A percentile compares a stretch with the other conserved stretches of the same genome.
These are phyloP conservation scores for Parnassius mnemosyne DNA, from an alignment of 2,888 invertebrate genomes.

Conservation along the genomic window DNA sequence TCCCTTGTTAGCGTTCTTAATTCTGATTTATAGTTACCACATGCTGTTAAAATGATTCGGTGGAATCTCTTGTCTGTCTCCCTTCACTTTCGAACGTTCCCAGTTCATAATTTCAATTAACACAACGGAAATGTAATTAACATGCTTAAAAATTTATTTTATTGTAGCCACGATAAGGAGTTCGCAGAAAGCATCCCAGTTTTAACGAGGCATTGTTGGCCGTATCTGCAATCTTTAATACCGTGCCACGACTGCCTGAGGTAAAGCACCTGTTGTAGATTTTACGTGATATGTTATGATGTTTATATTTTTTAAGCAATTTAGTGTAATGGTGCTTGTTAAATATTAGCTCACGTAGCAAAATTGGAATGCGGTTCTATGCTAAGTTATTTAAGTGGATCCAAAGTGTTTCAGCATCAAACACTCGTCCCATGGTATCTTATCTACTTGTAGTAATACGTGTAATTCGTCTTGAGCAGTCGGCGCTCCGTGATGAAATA, in stretches of 20 bases:
- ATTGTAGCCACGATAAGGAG: constrained; percentile 33
- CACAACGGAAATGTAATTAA: constrained; percentile 41
- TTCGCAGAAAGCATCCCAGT: constrained; percentile 36
- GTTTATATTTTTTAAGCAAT: constrained; percentile 40
- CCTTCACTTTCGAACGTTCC: constrained; percentile 52
- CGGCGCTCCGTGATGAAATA: constrained; percentile 66
- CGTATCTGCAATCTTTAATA: constrained; percentile 47
- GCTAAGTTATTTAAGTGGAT: constrained; percentile 42
- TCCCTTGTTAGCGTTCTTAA: constrained; percentile 64
- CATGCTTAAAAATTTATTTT: constrained; percentile 29
- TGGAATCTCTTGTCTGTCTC: constrained; percentile 49
- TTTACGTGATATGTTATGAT: constrained; percentile 41
- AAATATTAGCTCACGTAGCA: constrained; percentile 47
- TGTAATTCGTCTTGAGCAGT: constrained; percentile 70
- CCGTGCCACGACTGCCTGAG: constrained; percentile 35
- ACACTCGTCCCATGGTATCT: constrained; percentile 43
- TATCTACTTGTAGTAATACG: constrained; percentile 63
- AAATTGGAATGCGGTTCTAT: constrained; percentile 50
- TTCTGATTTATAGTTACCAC: constrained; percentile 73
- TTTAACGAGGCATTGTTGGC: constrained; percentile 49
- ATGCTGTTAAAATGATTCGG: constrained; percentile 64
- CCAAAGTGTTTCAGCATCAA: constrained; percentile 53
- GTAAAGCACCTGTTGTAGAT: constrained; percentile 48
- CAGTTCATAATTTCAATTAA: constrained; percentile 73
- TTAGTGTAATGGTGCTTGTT: constrained; percentile 44